Evolutionary conservation across 2,888 invertebrate species (phyloP).

Genomic region (Anodontia alba): DNA sequence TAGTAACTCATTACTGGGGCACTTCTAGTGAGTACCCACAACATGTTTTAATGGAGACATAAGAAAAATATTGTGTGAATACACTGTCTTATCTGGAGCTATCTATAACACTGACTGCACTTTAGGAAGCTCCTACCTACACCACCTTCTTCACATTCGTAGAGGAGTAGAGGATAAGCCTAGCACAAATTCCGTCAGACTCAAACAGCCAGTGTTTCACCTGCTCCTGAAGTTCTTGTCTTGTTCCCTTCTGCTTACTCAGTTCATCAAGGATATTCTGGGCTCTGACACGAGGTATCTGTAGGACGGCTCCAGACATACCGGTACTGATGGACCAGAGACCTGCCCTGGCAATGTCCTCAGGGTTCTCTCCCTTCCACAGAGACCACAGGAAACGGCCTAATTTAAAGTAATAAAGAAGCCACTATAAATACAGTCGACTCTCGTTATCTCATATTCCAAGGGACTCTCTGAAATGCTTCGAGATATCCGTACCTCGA

Average conservation of each 20-base stretch:
- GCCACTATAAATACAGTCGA: no score
- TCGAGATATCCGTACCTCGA: background rate
- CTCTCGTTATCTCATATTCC: no score
- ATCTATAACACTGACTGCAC: no score
- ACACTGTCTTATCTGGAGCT: no score
- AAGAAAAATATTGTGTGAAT: no score
- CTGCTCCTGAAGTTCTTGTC: constrained; percentile 57
- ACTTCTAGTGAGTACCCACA: no score
- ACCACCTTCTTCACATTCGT: constrained; percentile 35
- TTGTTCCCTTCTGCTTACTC: constrained; percentile 48
- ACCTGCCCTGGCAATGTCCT: constrained; percentile 59
- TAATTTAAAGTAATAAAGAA: no score
- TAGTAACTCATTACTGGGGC: no score
- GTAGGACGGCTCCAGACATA: constrained; percentile 62
- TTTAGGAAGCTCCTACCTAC: background rate
- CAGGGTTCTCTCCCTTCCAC: constrained; percentile 58
- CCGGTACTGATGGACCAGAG: constrained; percentile 66
- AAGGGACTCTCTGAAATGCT: no score
- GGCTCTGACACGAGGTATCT: constrained; percentile 63
- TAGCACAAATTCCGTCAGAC: constrained; percentile 64
- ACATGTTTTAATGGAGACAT: no score
- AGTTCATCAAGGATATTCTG: constrained; percentile 54
- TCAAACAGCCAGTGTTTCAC: constrained; percentile 61
- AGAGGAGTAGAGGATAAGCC: constrained; percentile 58
- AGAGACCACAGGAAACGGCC: constrained; percentile 68